phyloP scores from a whole-genome alignment of 2,113 vertebrate species.

The Lasiurus borealis region DNA sequence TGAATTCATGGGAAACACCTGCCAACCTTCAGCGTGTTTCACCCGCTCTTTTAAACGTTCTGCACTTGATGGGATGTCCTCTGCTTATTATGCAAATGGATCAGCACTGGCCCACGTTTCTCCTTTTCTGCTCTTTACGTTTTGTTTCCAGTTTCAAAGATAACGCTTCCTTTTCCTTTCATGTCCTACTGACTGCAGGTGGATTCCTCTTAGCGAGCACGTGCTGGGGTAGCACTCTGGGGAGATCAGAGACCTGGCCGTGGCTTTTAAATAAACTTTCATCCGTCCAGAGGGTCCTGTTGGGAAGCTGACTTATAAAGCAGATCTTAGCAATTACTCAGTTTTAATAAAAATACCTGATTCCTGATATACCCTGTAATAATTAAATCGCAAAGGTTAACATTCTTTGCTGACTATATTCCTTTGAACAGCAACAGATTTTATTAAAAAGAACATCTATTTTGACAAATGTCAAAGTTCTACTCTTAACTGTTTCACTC shows the following conservation, averaged over 20 bases:
- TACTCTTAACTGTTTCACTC: neutral
- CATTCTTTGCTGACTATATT: neutral
- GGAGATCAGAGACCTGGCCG: neutral
- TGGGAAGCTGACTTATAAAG: neutral
- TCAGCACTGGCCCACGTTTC: neutral
- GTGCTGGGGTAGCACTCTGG: neutral
- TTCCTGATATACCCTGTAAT: neutral
- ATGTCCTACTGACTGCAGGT: neutral
- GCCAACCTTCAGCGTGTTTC: neutral
- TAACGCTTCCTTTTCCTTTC: neutral
- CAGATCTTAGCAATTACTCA: neutral
- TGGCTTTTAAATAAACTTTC: constrained; percentile 42
- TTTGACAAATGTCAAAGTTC: constrained; percentile 31
- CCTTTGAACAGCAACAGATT: neutral
- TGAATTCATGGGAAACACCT: neutral
- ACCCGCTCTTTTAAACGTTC: neutral
- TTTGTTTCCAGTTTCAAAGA: constrained; percentile 24
- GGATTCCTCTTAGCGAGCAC: constrained; percentile 9
- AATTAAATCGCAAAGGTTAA: neutral
- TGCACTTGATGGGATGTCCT: neutral
- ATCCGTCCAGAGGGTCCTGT: neutral
- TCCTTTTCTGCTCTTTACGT: neutral
- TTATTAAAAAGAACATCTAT: neutral
- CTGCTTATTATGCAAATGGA: neutral
- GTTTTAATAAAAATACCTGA: neutral